phyloP scores from a whole-genome alignment of 2,888 invertebrate genomes.

The Baccha elongata region DNA sequence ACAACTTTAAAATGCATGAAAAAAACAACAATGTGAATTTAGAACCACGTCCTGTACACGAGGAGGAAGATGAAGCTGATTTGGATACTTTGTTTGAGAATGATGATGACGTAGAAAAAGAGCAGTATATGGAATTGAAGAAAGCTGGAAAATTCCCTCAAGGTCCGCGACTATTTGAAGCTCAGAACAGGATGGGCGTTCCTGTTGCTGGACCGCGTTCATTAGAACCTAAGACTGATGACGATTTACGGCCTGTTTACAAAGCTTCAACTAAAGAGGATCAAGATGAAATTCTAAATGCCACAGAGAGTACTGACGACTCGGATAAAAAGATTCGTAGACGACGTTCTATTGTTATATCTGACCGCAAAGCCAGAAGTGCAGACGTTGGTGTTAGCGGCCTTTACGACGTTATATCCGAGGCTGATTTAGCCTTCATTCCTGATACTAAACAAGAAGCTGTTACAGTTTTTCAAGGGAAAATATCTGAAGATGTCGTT shows the following conservation, averaged over 20 bases:
- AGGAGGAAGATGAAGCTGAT: conserved; percentile 82
- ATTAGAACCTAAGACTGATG: conserved; percentile 79
- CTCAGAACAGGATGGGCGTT: conserved; percentile 83
- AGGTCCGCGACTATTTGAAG: conserved; percentile 87
- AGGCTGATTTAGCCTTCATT: conserved; percentile 94
- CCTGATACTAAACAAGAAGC: conserved; percentile 91
- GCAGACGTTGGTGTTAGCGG: conserved; percentile 95
- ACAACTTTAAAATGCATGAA: conserved; percentile 78
- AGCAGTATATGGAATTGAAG: conserved; percentile 81
- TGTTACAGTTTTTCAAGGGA: conserved; percentile 93
- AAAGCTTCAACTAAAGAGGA: conserved; percentile 72
- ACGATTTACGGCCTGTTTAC: conserved; percentile 80
- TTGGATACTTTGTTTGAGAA: conserved; percentile 80
- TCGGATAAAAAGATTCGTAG: conserved; percentile 81
- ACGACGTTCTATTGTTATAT: conserved; percentile 86
- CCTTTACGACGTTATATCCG: conserved; percentile 94
- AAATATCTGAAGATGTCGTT: conserved; percentile 94
- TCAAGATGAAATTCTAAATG: conserved; percentile 36
- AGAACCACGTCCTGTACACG: conserved; percentile 81
- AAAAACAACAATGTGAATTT: conserved; percentile 78
- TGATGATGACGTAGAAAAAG: conserved; percentile 79
- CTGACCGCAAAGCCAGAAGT: conserved; percentile 89
- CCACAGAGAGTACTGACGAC: conserved; percentile 41
- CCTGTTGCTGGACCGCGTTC: conserved; percentile 84
- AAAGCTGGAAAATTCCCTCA: conserved; percentile 88